A percentile compares a stretch with the other conserved stretches of the same genome.
phyloP scores from a whole-genome alignment of 2,113 vertebrate species.

The Formicarius rufipectus region DNA sequence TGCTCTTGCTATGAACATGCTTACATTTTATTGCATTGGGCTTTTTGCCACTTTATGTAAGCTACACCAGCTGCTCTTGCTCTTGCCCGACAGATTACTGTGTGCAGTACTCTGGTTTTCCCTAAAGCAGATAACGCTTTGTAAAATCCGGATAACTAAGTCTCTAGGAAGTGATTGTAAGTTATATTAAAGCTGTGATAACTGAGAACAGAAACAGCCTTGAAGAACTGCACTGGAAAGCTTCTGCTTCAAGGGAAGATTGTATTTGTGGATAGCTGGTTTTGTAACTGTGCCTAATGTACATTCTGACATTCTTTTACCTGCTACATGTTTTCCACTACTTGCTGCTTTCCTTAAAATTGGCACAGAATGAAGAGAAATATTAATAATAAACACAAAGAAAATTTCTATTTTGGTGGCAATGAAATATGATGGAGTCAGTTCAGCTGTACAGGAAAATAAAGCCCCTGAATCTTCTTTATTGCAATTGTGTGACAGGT shows the following conservation, averaged over 20 bases:
- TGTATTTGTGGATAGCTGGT: not conserved
- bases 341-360: not conserved
- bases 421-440: not conserved
- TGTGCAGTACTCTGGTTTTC: conserved; percentile 38
- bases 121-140: conserved; percentile 48
- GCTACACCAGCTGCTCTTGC: conserved; percentile 57
- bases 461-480: not conserved
- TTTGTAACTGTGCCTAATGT: not conserved
- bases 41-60: conserved; percentile 65
- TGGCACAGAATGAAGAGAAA: not conserved
- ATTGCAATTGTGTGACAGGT: conserved; percentile 1
- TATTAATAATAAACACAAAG: not conserved
- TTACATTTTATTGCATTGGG: conserved; percentile 48
- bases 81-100: conserved; percentile 55
- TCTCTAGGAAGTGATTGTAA: conserved; percentile 44
- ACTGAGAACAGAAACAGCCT: not conserved
- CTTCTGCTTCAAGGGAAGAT: not conserved
- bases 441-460: not conserved
- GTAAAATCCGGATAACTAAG: conserved; percentile 38
- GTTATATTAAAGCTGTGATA: conserved; percentile 33
- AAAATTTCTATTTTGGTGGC: not conserved
- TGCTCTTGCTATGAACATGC: conserved; percentile 43
- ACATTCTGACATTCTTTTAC: not conserved
- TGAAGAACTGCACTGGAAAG: not conserved
- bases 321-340: not conserved